Base-by-base conservation (phyloP, 2,888 invertebrate genomes). In the Ennomos fuscantarius region DNA sequence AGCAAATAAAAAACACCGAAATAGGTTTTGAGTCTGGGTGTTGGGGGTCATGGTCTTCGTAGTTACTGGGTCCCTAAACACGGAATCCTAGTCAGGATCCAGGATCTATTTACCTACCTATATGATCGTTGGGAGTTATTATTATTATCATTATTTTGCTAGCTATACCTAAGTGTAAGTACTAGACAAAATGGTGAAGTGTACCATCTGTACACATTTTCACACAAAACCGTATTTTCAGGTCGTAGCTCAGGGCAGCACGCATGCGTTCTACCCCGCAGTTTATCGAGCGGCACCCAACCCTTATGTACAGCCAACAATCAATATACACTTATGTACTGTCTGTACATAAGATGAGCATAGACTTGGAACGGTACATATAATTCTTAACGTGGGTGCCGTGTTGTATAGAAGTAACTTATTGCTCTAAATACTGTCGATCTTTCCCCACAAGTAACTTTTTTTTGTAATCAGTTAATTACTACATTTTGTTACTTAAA, bases 261-360 rank as follows among this genome's bases (percentile, higher is more conserved):
- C 87, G 89, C 89, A 83, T 86, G 89, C 89, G 86, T 71, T 24
- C 37, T 76, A 1, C 31, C 32, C 44, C 24, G 48, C 41, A 50
- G 53, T 48, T 74, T 88, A 89, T 89, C 71, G 89, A 89, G 70
- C 87, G 82, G 57, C 60, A 35, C 50, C 32, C 57, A 45, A 63
- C 58, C 58, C 61, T 55, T 63, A 67, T 62, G 55, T 63, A 65
- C 44, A 11, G 41, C 53, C 40, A 60, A 60, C 60, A 62, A 59
- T 64, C 63, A 52, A 66, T 61, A 55, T 54, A 48, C 35, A 52
- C 45, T 43, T 59, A 61, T 58, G 15, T 53, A 58, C 50, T 39
- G 55, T 41, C 31, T 24, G 58, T 57, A 62, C 48, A 55, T 60
- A 55, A 53, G 36, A 31, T 47, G 47, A 45, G 33, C 39, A 31